A percentile compares a stretch with the other conserved stretches of the same genome.
phyloP scores from a whole-genome alignment of 2,113 vertebrate species.

The Hystrix cristata region DNA sequence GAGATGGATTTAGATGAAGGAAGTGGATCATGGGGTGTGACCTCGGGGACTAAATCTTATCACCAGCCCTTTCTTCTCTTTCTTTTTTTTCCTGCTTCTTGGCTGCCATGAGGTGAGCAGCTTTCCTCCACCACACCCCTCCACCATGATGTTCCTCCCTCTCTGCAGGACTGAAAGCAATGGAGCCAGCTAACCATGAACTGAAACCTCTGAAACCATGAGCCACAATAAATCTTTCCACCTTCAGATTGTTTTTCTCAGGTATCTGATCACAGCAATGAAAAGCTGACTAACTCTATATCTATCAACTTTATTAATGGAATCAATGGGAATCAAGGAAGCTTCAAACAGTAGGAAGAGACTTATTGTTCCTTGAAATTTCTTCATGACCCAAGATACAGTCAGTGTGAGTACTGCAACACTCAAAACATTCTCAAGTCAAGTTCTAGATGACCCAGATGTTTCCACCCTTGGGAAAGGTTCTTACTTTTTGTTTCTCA shows the following conservation, averaged over 20 bases:
- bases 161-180: background rate
- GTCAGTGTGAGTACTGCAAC: background rate
- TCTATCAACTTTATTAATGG: constrained; percentile 30
- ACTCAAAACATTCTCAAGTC: background rate
- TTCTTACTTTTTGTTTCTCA: constrained; percentile 92
- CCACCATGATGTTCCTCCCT: background rate
- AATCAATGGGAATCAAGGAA: constrained; percentile 1
- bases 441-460: background rate
- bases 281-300: background rate
- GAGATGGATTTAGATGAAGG: background rate
- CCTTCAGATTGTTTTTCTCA: background rate
- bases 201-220: background rate
- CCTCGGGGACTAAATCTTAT: background rate
- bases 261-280: background rate
- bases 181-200: background rate
- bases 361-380: background rate
- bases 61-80: background rate
- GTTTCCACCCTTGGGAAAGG: constrained; percentile 29
- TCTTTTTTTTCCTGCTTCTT: background rate
- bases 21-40: background rate
- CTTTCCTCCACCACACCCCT: background rate
- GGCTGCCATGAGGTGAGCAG: background rate
- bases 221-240: background rate
- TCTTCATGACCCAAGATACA: background rate
- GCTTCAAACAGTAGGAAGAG: background rate